These are phyloP conservation scores for Euura lappo DNA, from an alignment of 1,140 invertebrate species.

Conservation along the genomic window DNA sequence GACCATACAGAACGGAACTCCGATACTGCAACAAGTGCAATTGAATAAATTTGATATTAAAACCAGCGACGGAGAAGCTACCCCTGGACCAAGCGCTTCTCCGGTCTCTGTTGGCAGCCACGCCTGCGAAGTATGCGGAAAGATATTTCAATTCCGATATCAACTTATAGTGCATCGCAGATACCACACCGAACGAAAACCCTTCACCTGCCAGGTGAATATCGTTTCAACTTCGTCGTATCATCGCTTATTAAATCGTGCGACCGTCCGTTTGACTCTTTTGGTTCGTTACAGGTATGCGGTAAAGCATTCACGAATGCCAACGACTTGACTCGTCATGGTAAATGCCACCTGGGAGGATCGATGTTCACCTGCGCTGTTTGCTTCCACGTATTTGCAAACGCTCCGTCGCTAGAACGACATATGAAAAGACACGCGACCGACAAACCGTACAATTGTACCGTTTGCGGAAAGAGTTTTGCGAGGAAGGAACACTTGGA, in stretches of 20 bases:
- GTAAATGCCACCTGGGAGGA: constrained; percentile 80
- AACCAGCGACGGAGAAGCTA: constrained; percentile 60
- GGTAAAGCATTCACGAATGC: constrained; percentile 80
- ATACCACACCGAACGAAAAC: constrained; percentile 85
- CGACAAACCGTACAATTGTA: constrained; percentile 82
- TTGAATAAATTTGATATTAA: constrained; percentile 66
- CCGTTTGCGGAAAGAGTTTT: constrained; percentile 86
- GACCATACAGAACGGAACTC: constrained; percentile 56
- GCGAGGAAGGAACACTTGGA: constrained; percentile 85
- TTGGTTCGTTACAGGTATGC: constrained; percentile 62
- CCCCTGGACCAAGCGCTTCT: constrained; percentile 56
- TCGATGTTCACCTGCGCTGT: constrained; percentile 76
- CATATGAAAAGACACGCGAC: constrained; percentile 80
- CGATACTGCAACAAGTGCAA: constrained; percentile 58
- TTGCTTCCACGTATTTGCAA: constrained; percentile 78
- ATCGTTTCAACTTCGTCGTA: not conserved
- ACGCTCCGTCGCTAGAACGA: constrained; percentile 72
- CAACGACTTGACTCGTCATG: constrained; percentile 77
- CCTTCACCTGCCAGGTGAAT: constrained; percentile 78
- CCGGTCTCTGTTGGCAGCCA: constrained; percentile 69
- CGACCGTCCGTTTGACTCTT: constrained; percentile 14
- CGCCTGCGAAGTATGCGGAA: constrained; percentile 82
- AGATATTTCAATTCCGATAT: constrained; percentile 85
- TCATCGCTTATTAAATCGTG: constrained; percentile 3
- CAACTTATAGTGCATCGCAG: constrained; percentile 84